phyloP scores from a whole-genome alignment of 2,888 invertebrate species.

The Agriopis aurantiaria region DNA sequence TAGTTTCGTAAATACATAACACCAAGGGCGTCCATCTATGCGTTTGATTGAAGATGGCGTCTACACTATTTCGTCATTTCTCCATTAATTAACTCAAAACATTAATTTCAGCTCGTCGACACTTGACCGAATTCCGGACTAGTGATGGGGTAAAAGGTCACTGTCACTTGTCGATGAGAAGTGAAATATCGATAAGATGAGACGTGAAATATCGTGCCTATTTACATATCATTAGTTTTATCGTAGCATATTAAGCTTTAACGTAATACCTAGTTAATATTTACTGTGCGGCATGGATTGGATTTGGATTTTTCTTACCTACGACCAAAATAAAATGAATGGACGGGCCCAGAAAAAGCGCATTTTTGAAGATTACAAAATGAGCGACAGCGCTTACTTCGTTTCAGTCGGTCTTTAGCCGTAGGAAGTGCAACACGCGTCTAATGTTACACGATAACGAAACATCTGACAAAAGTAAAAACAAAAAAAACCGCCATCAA shows the following conservation, averaged over 20 bases:
- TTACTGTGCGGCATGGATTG: neutral
- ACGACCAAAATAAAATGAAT: no score
- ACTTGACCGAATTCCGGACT: constrained; percentile 26
- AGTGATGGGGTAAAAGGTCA: constrained; percentile 31
- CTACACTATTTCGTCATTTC: constrained; percentile 31
- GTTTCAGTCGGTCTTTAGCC: no score
- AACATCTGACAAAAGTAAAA: no score
- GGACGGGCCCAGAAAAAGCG: no score
- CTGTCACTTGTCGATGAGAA: constrained; percentile 7
- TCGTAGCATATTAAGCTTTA: neutral
- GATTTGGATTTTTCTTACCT: no score
- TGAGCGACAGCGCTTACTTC: no score
- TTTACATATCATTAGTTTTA: neutral
- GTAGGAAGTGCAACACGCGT: no score
- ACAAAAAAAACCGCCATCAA: no score
- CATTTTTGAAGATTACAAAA: no score
- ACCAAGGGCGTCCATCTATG: constrained; percentile 21
- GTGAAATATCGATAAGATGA: neutral
- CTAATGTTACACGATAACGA: no score
- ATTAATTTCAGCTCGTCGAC: constrained; percentile 24
- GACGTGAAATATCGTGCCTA: neutral
- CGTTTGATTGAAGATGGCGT: constrained; percentile 23
- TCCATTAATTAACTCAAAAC: constrained; percentile 33
- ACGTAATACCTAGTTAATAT: neutral
- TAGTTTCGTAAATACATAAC: constrained; percentile 5